Base-by-base conservation (phyloP, 1,140 invertebrate species). In the Rhyacophila brunnea region DNA sequence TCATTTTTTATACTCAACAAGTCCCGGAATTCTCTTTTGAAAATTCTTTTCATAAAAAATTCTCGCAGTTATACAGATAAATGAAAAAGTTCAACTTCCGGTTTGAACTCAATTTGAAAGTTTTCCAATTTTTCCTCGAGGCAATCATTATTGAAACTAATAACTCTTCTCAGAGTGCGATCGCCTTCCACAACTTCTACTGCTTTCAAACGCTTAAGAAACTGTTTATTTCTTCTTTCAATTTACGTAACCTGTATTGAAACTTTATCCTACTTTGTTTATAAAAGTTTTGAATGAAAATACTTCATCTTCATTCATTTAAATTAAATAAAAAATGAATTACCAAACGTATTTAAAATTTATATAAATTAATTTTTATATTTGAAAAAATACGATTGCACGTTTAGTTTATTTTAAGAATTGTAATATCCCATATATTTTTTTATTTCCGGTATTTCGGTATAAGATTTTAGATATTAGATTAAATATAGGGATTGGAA, bases 41-140 rank as follows among this genome's bases (percentile, higher is more conserved):
- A 28, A 28, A 60, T 53, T 60, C 58, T 38, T 7, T 9, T 11
- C n/a, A 18, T 19, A 47, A 46, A 34, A 54, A 49, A 34, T 48
- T 36, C 44, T 45, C 43, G 46, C 50, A 59, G 23, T 50, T 45
- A 57, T 54, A 46, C 32, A 58, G 60, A 62, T 62, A 62, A 62
- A 62, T 58, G 54, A 45, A 53, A 58, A 62, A 62, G 45, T 58
- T 62, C 58, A 28, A 36, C 46, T 44, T 42, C 42, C 10, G 34
- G 17, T 45, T 48, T 32, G 36, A 42, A 45, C 38, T 38, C 42
- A 38, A 40, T 49, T 17, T 52, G 44, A 62, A 62, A 62, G 49
- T 62, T 62, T 58, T 58, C 55, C 55, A 57, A 62, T 62, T 62
- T 62, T 62, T 62, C 40, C 55, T 58, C 38, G 36, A 20, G 42